These are phyloP conservation scores for Microtus ochrogaster DNA, from an alignment of 2,113 vertebrate species.

Conservation along the genomic window DNA sequence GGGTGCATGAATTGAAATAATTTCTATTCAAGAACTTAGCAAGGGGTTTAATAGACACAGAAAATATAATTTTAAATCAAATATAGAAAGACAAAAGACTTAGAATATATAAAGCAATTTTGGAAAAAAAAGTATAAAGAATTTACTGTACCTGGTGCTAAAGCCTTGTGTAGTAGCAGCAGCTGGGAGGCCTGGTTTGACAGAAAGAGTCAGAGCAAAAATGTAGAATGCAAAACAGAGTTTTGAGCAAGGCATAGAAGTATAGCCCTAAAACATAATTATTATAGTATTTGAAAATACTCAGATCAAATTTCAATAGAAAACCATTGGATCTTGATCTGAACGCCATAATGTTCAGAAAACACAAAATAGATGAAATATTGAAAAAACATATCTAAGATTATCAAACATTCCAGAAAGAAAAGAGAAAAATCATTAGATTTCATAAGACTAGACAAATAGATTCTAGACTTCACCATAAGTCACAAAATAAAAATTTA, in stretches of 20 bases:
- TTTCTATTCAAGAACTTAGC: background rate
- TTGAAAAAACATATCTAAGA: background rate
- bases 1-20: background rate
- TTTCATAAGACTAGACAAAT: background rate
- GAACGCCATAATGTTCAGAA: background rate
- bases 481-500: slow-evolving; percentile 6
- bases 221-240: background rate
- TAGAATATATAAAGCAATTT: background rate
- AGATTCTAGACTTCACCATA: background rate
- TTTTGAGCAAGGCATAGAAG: background rate
- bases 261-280: background rate
- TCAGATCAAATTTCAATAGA: background rate
- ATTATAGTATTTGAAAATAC: background rate
- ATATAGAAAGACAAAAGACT: background rate
- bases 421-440: background rate
- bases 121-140: background rate
- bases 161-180: background rate
- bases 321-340: background rate
- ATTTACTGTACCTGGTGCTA: background rate
- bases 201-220: background rate
- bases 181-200: background rate
- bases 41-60: background rate
- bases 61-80: background rate
- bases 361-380: background rate
- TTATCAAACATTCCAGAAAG: background rate